These are phyloP conservation scores for Rambutsinella grinnellia DNA, from an alignment of 2,888 invertebrate genomes.

Conservation along the genomic window DNA sequence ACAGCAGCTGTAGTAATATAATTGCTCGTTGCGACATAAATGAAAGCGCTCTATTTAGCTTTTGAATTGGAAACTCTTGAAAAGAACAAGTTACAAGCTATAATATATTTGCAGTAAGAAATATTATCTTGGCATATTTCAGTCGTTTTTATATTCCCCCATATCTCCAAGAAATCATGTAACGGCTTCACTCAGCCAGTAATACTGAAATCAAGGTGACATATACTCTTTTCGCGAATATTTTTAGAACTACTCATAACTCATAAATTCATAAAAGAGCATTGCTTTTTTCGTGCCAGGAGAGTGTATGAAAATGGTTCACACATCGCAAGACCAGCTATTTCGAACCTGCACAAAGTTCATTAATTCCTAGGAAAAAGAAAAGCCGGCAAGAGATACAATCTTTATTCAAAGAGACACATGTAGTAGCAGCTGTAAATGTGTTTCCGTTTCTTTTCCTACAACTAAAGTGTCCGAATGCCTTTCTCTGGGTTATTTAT, in stretches of 20 bases:
- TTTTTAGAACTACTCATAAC: constrained; percentile 51
- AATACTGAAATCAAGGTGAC: constrained; percentile 43
- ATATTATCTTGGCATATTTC: not conserved
- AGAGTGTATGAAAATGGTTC: not conserved
- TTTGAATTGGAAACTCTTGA: not conserved
- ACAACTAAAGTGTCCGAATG: no score
- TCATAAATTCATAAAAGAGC: constrained; percentile 49
- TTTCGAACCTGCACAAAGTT: not conserved
- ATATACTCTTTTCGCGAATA: constrained; percentile 24
- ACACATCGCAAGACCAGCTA: not conserved
- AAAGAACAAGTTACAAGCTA: no score
- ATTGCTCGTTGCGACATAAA: not conserved
- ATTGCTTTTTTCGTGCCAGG: not conserved
- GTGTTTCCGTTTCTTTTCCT: no score
- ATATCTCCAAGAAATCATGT: not conserved
- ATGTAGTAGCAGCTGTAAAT: no score
- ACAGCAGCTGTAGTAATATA: not conserved
- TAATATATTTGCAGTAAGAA: not conserved
- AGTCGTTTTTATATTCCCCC: not conserved
- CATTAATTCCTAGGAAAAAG: not conserved
- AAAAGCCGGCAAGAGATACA: not conserved
- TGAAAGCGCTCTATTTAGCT: not conserved
- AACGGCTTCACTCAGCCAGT: not conserved
- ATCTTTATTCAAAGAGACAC: no score
- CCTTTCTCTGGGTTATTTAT: no score